Evolutionary conservation across 2,113 vertebrate genomes (phyloP).

Genomic region (Malurus melanocephalus): DNA sequence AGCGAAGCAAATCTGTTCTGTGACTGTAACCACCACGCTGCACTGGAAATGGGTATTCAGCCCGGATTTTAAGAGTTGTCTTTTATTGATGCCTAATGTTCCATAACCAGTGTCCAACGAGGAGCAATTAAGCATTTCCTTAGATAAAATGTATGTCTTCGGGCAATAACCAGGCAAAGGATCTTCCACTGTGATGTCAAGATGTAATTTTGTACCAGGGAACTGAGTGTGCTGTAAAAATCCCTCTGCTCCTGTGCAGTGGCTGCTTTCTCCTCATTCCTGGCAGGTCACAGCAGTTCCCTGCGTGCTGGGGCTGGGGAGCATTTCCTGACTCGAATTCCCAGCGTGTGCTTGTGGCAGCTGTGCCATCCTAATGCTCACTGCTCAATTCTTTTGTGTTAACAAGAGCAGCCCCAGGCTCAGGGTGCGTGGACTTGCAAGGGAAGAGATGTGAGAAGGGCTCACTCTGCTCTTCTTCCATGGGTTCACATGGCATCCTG

Average conservation of each 20-base stretch:
- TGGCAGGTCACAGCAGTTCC: accelerated
- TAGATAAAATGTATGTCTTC: not conserved
- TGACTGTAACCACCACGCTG: not conserved
- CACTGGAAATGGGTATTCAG: not conserved
- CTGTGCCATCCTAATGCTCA: not conserved
- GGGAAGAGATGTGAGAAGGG: not conserved
- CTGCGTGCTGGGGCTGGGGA: not conserved
- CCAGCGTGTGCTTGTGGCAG: not conserved
- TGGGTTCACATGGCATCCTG: accelerated
- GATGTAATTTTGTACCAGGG: not conserved
- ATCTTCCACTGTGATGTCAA: not conserved
- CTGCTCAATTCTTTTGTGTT: not conserved
- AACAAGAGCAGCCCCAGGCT: not conserved
- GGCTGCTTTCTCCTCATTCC: not conserved
- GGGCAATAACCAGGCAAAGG: not conserved
- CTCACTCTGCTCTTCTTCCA: not conserved
- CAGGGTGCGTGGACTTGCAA: accelerated
- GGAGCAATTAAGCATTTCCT: slow-evolving; percentile 9
- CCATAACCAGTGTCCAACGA: not conserved
- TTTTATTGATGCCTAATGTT: slow-evolving; percentile 19
- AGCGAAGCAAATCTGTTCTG: not conserved
- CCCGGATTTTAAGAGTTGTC: not conserved
- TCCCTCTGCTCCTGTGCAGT: not conserved
- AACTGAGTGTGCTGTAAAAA: not conserved
- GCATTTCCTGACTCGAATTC: accelerated